phyloP scores from a whole-genome alignment of 2,888 invertebrate species.

The Altica lythri region DNA sequence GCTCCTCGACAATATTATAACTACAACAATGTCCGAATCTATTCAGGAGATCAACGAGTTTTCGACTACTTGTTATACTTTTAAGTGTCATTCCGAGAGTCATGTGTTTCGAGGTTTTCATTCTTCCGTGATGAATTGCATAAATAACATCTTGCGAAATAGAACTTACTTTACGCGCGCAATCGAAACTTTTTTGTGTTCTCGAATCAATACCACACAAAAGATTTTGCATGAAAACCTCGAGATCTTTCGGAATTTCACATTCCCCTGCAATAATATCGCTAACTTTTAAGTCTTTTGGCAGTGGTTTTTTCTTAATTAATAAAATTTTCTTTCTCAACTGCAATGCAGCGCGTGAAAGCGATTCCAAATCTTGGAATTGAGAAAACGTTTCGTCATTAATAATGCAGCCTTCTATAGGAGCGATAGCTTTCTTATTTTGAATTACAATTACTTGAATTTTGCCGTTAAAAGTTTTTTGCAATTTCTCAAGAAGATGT shows the following conservation, averaged over 20 bases:
- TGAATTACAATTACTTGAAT: slow-evolving; percentile 1
- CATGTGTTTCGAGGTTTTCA: background rate
- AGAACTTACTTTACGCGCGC: slow-evolving; percentile 39
- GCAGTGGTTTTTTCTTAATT: background rate
- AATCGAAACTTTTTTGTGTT: slow-evolving; percentile 41
- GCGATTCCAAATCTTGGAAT: background rate
- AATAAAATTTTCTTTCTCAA: slow-evolving; percentile 8
- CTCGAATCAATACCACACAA: slow-evolving; percentile 10
- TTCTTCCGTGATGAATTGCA: background rate
- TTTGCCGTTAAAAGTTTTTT: background rate
- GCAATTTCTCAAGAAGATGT: background rate
- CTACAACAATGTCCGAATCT: background rate
- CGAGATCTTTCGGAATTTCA: background rate
- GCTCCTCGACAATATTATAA: too few species aligned
- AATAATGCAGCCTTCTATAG: slow-evolving; percentile 4
- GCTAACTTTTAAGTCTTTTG: background rate
- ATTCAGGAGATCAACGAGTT: background rate
- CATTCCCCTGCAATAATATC: background rate
- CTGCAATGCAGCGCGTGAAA: background rate
- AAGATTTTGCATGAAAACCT: background rate
- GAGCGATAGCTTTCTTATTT: slow-evolving; percentile 3
- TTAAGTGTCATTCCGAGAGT: background rate
- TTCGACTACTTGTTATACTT: background rate
- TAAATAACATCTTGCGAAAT: background rate
- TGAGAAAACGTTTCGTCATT: background rate